Percentiles rank a stretch among this genome's conserved stretches.
phyloP scores from a whole-genome alignment of 2,113 vertebrate species.

The Argyrosomus japonicus region DNA sequence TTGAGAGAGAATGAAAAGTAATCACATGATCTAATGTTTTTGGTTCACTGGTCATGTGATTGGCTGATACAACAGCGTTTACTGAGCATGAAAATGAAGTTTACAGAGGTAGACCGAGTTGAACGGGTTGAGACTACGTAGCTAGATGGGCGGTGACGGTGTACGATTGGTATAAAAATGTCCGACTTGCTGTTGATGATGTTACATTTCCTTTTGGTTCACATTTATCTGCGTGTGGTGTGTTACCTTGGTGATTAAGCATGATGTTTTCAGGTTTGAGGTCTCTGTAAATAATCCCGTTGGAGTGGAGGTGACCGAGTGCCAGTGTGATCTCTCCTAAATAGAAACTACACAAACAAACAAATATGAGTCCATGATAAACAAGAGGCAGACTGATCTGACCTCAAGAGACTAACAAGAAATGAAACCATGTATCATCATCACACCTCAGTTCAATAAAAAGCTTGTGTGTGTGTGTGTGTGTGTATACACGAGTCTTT shows the following conservation, averaged over 20 bases:
- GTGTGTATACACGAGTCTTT: conserved; percentile 33
- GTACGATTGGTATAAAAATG: too few relatives aligned
- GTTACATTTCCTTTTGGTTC: neutral
- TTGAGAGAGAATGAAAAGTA: too few relatives aligned
- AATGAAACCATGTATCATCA: neutral
- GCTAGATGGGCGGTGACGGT: too few relatives aligned
- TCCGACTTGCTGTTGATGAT: too few relatives aligned
- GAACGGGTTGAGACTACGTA: too few relatives aligned
- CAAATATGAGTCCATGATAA: neutral
- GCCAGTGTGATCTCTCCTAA: conserved; percentile 92
- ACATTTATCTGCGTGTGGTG: neutral
- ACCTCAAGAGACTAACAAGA: neutral
- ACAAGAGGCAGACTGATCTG: neutral
- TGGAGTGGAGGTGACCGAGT: conserved; percentile 92
- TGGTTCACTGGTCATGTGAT: too few relatives aligned
- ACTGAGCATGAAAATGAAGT: too few relatives aligned
- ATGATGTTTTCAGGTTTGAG: conserved; percentile 97
- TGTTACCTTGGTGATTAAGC: conserved; percentile 90
- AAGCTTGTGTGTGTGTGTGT: neutral
- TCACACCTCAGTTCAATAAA: neutral
- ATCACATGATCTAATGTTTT: too few relatives aligned
- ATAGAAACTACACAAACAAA: conserved; percentile 87
- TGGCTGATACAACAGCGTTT: too few relatives aligned
- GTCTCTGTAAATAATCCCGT: conserved; percentile 94
- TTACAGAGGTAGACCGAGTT: too few relatives aligned